Evolutionary conservation across 2,113 vertebrate species (phyloP), one percentile per base, ranked within the genome.

Genomic region (Ophiodon elongatus): DNA sequence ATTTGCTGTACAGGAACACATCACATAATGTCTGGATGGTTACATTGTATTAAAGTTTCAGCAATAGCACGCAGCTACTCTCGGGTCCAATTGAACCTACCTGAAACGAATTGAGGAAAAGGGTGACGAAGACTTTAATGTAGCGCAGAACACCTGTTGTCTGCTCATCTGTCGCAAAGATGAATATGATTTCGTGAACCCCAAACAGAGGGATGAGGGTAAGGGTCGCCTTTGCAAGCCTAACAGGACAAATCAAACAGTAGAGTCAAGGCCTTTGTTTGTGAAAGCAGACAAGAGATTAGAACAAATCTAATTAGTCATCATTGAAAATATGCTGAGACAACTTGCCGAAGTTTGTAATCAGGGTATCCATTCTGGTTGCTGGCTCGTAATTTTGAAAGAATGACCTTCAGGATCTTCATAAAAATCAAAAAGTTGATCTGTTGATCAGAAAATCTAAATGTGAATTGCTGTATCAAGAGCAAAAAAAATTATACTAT

Each of bases 371-470:
- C 94, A 52, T 93, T 95, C 83, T 96, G 95, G 86, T 94, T 96
- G 90, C 89, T 96, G 76, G 96, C 96, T 14, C 95, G 90, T 75
- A 97, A 90, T 82, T 97, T 97, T 80, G 95, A 96, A 75, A 96
- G 87, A 85, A 97, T 96, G 68, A 97, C 94, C 80, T 95, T 96
- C 71, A 97, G 86, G 68, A 97, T 95, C 72, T 95, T 96, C 79
- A 96, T 85, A 83, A 98, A 98, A 91, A 98, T 97, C 89, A 96
- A 75, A 87, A 97, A 96, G 84, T 98, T 98, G 93, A 98, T 95
- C 97, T 98, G 94, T 59, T 81, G 62, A 65, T 73, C 10, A 68
- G 17, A 76, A 68, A 72, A 79, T 35, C 0, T 0, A 33, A 45
- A 21, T 13, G 8, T 71, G 4, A 59, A 54, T 21, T 50, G 21